phyloP scores from a whole-genome alignment of 2,888 invertebrate species.

The Papilio protenor region DNA sequence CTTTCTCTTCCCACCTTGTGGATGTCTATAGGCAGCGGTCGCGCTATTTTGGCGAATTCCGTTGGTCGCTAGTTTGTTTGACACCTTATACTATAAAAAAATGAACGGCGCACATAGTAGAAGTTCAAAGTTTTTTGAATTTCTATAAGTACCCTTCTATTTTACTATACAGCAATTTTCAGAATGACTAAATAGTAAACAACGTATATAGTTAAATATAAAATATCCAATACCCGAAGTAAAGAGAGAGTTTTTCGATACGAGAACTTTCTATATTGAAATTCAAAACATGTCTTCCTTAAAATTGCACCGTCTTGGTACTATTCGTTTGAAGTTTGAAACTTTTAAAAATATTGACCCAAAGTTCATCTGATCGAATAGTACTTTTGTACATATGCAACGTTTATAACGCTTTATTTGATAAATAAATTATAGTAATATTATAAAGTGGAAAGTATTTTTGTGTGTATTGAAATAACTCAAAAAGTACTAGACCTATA shows the following conservation, averaged over 20 bases:
- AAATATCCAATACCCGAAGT: neutral
- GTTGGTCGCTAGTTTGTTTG: too few relatives aligned
- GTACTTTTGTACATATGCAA: neutral
- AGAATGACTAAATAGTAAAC: neutral
- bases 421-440: neutral
- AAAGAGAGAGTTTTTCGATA: slow-evolving; percentile 9
- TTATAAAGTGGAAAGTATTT: too few relatives aligned
- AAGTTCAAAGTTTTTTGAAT: neutral
- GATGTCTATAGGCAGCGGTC: too few relatives aligned
- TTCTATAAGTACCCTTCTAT: neutral
- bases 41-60: too few relatives aligned
- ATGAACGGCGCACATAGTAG: too few relatives aligned
- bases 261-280: slow-evolving; percentile 19
- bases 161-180: neutral
- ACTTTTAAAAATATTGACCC: slow-evolving; percentile 13
- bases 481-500: too few relatives aligned
- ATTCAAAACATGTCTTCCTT: slow-evolving; percentile 30
- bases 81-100: too few relatives aligned
- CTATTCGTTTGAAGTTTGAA: slow-evolving; percentile 27
- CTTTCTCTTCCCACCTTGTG: too few relatives aligned
- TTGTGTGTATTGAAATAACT: too few relatives aligned
- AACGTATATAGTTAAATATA: neutral
- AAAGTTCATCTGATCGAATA: slow-evolving; percentile 17
- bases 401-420: slow-evolving; percentile 1
- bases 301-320: slow-evolving; percentile 27